Evolutionary conservation across 1,140 invertebrate species (phyloP).

Genomic region (Drosophila pallidifrons): DNA sequence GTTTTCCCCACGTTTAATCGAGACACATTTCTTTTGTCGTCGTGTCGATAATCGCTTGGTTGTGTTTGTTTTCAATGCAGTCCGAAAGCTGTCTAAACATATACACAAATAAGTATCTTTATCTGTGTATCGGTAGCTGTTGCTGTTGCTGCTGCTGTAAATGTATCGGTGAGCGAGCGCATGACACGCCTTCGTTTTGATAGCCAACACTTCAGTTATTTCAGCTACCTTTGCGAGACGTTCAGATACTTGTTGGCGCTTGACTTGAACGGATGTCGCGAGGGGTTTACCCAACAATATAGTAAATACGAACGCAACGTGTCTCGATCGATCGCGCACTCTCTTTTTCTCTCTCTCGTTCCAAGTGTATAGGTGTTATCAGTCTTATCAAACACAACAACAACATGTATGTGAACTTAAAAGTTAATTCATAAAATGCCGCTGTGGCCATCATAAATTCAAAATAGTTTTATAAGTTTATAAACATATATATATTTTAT

Average conservation of each 20-base stretch:
- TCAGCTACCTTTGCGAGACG: constrained; percentile 35
- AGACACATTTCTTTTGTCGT: background rate
- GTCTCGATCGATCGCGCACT: constrained; percentile 3
- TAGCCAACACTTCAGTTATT: constrained; percentile 34
- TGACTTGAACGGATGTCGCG: constrained; percentile 67
- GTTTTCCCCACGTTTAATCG: constrained; percentile 17
- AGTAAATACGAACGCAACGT: constrained; percentile 5
- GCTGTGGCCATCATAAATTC: constrained; percentile 3
- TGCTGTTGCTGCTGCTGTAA: background rate
- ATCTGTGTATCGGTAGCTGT: background rate
- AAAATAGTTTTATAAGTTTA: background rate
- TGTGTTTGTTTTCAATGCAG: constrained; percentile 58
- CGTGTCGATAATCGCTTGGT: constrained; percentile 40
- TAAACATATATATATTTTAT: constrained; percentile 7
- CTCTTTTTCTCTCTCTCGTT: constrained; percentile 8
- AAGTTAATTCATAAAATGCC: constrained; percentile 27
- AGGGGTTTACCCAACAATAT: constrained; percentile 11
- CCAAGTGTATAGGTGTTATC: constrained; percentile 43
- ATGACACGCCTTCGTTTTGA: constrained; percentile 72
- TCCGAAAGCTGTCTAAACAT: constrained; percentile 56
- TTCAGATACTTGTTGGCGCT: constrained; percentile 80
- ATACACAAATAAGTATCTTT: constrained; percentile 13
- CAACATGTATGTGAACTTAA: constrained; percentile 30
- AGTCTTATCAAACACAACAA: constrained; percentile 36
- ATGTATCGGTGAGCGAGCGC: constrained; percentile 39